Evolutionary conservation across 2,797 vertebrate species (phyloP), one percentile per base, ranked within the genome.

Genomic region (Microhierax caerulescens): DNA sequence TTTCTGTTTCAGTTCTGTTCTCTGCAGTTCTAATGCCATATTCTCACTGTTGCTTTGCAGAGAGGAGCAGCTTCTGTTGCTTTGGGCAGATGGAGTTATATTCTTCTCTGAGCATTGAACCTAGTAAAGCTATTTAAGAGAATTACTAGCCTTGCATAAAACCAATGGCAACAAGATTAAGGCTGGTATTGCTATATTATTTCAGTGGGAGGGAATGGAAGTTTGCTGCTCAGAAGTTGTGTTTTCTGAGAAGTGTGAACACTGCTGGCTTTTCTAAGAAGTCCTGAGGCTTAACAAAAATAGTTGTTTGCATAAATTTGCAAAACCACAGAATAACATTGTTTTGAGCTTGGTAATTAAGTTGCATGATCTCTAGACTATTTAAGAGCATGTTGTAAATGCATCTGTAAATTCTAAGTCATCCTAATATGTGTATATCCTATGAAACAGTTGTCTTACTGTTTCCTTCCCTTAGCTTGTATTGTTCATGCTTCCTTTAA

Each of bases 391-490:
- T 14, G 70, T 77, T 81, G 36, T 12, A 89, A 81, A 75, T 27
- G 30, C 39, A 77, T 50, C 70, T 86, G 14, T 25, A 18, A 85
- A 32, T 81, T 75, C 30, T 36, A 57, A 80, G 69, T 45, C 41
- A 16, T 63, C 37, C 36, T 41, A 43, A 69, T 54, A 3, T 3
- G 1, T 0, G 0, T 13, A 27, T 68, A 47, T 75, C 48, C 70
- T 30, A 0, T 39, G 39, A 59, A 76, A 30, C 27, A 27, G 25
- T 25, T 73, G n/a, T 32, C 37, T 75, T 85, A 2, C 19, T 73
- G 48, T 24, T 63, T 67, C 37, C 39, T 87, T 54, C 45, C 45
- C 22, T 77, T 57, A 34, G 53, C 39, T 74, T 23, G 19, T 51
- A 12, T 70, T 67, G n/a, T 85, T 91, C 47, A 25, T 83, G 53